Evolutionary conservation across 2,113 vertebrate genomes (phyloP), one percentile per base, ranked within the genome.

Genomic region (Illadopsis cleaveri): DNA sequence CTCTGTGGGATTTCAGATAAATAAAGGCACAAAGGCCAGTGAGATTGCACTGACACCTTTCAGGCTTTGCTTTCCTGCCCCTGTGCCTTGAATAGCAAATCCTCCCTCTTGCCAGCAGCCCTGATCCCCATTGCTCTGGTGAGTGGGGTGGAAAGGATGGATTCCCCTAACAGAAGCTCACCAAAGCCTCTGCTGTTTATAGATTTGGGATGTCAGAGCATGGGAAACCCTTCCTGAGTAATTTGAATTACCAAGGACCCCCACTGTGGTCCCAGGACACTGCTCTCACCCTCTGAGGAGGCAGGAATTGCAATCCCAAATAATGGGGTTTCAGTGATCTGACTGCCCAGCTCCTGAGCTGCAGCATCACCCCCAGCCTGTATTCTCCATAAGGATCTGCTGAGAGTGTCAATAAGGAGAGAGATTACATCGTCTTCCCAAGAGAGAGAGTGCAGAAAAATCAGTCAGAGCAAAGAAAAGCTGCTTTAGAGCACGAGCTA

Each of bases 21-120:
- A 94, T 92, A 86, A 81, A 93, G 86, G 91, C 80, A 91, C 84
- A 94, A 93, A 95, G 90, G 92, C 75, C 9, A 15, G 38, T 17
- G 93, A 92, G 89, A 92, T 30, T 76, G 79, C 91, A 92, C 62
- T 77, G 94, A 92, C 89, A 95, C 62, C 76, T 96, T 92, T 79
- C 94, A 86, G 86, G 58, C 56, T 75, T 20, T 15, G 75, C 44
- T 86, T 80, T 86, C 57, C 61, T 92, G 57, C 62, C 82, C 88
- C 48, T 64, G 38, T 1, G 14, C 53, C 75, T 82, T 72, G 82
- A 96, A 93, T 82, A 92, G 31, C 57, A 90, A 96, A 92, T 76
- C 33, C 24, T 92, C 12, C 40, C 27, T 2, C 0, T 44, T 5
- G 0, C 57, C 86, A 71, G 85, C 73, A 88, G 66, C 82, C 62